Conservation (phyloP, 2,888 invertebrate genomes). For the Drosophila nigritarsus region DNA sequence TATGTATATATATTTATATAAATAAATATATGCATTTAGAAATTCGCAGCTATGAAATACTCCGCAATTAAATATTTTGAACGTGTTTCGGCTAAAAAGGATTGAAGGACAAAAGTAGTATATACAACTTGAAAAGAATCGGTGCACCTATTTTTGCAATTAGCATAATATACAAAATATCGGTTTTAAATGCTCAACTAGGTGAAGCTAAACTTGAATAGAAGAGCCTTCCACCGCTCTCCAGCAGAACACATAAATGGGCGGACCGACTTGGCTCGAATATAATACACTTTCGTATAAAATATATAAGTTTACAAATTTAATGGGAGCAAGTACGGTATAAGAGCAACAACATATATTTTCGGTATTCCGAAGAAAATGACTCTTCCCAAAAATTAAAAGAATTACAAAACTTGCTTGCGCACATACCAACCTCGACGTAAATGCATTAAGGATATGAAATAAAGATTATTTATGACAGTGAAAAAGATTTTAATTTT, state of each 20-base stretch:
- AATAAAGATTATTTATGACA: conserved; percentile 2
- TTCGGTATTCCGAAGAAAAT: conserved; percentile 54
- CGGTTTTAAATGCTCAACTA: not conserved
- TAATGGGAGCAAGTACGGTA: conserved; percentile 43
- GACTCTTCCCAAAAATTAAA: conserved; percentile 43
- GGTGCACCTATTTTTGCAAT: not conserved
- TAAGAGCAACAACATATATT: conserved; percentile 34
- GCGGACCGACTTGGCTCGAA: conserved; percentile 18
- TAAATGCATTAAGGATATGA: not conserved
- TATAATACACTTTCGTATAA: conserved; percentile 10
- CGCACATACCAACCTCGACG: not conserved
- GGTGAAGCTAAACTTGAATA: not conserved
- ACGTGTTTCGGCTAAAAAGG: conserved; percentile 7
- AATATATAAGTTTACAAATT: conserved; percentile 46
- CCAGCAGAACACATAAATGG: conserved; percentile 2
- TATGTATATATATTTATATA: conserved; percentile 6
- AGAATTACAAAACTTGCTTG: not conserved
- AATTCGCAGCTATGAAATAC: conserved; percentile 26
- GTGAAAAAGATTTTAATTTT: not conserved
- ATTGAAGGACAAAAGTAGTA: not conserved
- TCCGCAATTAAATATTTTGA: conserved; percentile 22
- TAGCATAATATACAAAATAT: not conserved
- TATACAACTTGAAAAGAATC: conserved; percentile 15
- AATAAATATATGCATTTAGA: conserved; percentile 15
- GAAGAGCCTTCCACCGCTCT: not conserved